Percentiles rank a stretch among this genome's conserved stretches.
Evolutionary conservation across 2,113 vertebrate genomes (phyloP).

Genomic region (Hyperopisus bebe): DNA sequence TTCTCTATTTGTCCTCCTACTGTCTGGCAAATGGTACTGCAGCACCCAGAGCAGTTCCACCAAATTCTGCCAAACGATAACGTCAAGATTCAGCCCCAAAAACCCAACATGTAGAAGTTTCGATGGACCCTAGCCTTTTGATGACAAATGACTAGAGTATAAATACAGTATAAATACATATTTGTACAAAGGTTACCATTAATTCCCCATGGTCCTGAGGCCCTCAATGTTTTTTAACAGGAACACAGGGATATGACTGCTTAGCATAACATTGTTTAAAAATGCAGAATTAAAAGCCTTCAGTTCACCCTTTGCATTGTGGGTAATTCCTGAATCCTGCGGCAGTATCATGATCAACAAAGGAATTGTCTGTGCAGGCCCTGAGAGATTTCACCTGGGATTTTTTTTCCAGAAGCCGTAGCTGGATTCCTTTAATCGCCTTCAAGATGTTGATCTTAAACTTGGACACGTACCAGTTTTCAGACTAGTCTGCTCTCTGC

Average conservation of each 20-base stretch:
- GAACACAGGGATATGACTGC: not conserved
- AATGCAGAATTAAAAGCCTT: conserved; percentile 28
- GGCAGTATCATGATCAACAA: conserved; percentile 45
- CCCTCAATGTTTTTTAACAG: not conserved
- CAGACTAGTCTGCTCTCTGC: not conserved
- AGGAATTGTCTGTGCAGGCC: conserved; percentile 37
- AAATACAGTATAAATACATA: not conserved
- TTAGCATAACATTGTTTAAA: not conserved
- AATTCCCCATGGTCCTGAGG: not conserved
- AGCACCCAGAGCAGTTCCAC: not conserved
- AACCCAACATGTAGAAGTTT: not conserved
- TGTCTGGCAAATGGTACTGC: not conserved
- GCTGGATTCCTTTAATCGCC: not conserved
- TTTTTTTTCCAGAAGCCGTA: conserved; percentile 35
- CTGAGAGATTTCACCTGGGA: conserved; percentile 31
- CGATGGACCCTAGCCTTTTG: not conserved
- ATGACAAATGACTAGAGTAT: not conserved
- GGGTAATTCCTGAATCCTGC: conserved; percentile 31
- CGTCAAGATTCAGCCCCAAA: not conserved
- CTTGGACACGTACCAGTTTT: not conserved
- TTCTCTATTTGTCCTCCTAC: not conserved
- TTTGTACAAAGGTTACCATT: not conserved
- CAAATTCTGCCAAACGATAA: not conserved
- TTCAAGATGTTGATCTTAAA: not conserved
- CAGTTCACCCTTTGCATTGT: conserved; percentile 33